Evolutionary conservation across 2,113 vertebrate genomes (phyloP), one percentile per base, ranked within the genome.

Genomic region (Trichomycterus rosablanca): DNA sequence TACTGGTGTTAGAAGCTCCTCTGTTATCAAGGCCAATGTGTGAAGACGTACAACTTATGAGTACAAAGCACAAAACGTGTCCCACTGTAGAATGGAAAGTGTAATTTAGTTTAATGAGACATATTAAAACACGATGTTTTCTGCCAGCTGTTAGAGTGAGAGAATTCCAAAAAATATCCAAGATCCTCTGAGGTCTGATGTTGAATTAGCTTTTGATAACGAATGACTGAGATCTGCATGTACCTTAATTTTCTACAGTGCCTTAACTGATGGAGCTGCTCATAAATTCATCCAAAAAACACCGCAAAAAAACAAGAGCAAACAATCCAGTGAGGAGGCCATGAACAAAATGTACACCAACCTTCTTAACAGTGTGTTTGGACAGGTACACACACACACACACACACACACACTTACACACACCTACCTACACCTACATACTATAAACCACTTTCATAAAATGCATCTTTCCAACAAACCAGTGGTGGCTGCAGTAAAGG

Each of bases 341-440:
- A 81, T 78, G 77, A 81, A 45, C 67, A 85, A 86, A 73, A 79
- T 86, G 26, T 84, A 89, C 74, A 73, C 11, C 23, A 81, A 82
- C 1, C 72, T 89, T 16, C 80, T 89, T 28, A 75, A 78, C 70
- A 86, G 54, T 35, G 73, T 89, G 9, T 89, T 88, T 53, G 87
- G 87, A 11, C 80, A 83, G 10, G 86, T 89, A 59, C 16, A 16
- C 34, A 23, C 37, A 45, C 7, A 52, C 18, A 44, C 26, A 56
- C 28, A 15, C 16, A 53, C 39, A 53, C 61, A 26, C 43, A 48
- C 30, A 44, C 49, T 23, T 12, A 44, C 23, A 40, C 15, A 50
- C 16, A 48, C 7, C 2, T 4, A 14, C 22, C 7, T 19, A 23
- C 22, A 42, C 8, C 4, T 7, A 7, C 26, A 30, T 7, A 28